A percentile compares a stretch with the other conserved stretches of the same genome.
phyloP scores from a whole-genome alignment of 1,140 invertebrate genomes.

The Pachyrhynchus sulphureomaculatus region DNA sequence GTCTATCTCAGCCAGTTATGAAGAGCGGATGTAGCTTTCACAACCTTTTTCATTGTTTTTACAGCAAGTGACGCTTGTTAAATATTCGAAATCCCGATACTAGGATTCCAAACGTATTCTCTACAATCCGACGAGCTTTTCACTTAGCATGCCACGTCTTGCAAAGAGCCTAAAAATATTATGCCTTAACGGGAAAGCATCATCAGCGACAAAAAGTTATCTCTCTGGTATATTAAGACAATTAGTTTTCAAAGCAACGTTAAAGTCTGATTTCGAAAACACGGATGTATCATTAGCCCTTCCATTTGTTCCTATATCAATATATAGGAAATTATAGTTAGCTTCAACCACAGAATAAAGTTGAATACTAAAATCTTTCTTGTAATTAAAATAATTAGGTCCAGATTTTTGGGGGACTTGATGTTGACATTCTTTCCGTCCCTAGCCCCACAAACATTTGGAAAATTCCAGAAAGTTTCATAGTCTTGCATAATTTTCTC shows the following conservation, averaged over 20 bases:
- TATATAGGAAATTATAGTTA: slow-evolving; percentile 50
- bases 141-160: neutral
- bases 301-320: slow-evolving; percentile 43
- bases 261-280: neutral
- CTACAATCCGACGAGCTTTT: slow-evolving; percentile 43
- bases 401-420: slow-evolving; percentile 39
- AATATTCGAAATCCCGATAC: slow-evolving; percentile 6
- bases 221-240: slow-evolving; percentile 3
- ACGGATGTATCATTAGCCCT: slow-evolving; percentile 1
- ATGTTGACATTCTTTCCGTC: slow-evolving; percentile 50
- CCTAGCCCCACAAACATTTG: slow-evolving; percentile 48
- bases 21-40: slow-evolving; percentile 11
- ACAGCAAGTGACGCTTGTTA: slow-evolving; percentile 8
- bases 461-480: slow-evolving; percentile 48
- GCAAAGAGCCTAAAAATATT: slow-evolving; percentile 7
- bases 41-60: neutral
- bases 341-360: slow-evolving; percentile 51
- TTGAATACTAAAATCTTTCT: slow-evolving; percentile 46
- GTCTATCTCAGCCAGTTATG: slow-evolving; percentile 16
- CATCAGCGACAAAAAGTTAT: neutral
- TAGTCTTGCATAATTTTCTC: neutral
- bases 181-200: slow-evolving; percentile 3
- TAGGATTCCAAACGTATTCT: slow-evolving; percentile 26
- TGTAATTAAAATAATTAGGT: slow-evolving; percentile 52
- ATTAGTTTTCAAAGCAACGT: neutral